Evolutionary conservation across 1,140 invertebrate species (phyloP).

Genomic region (Amyelois transitella): DNA sequence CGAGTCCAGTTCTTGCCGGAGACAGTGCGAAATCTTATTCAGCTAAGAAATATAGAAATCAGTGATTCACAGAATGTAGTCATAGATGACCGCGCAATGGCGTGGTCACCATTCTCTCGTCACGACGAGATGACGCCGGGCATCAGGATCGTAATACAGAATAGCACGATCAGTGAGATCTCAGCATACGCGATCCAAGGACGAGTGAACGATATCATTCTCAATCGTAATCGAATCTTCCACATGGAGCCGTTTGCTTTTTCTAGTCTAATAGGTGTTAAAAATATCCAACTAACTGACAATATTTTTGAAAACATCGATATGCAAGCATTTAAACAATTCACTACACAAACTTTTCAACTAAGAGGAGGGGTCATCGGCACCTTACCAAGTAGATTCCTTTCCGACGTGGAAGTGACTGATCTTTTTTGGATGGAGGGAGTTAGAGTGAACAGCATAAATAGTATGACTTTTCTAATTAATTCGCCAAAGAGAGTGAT

Average conservation of each 20-base stretch:
- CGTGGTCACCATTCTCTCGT: constrained; percentile 49
- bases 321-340: constrained; percentile 86
- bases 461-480: constrained; percentile 79
- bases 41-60: constrained; percentile 52
- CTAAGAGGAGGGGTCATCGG: constrained; percentile 69
- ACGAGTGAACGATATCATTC: constrained; percentile 79
- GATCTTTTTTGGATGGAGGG: constrained; percentile 79
- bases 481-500: constrained; percentile 75
- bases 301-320: constrained; percentile 77
- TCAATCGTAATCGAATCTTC: constrained; percentile 77
- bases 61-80: constrained; percentile 41
- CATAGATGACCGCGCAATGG: constrained; percentile 50
- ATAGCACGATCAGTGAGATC: constrained; percentile 75
- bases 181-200: constrained; percentile 82
- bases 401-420: constrained; percentile 83
- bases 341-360: constrained; percentile 78
- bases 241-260: constrained; percentile 82
- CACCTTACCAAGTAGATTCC: constrained; percentile 79
- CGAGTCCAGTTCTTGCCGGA: constrained; percentile 71
- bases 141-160: constrained; percentile 49
- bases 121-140: constrained; percentile 53
- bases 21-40: constrained; percentile 50
- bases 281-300: constrained; percentile 73
- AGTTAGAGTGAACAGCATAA: constrained; percentile 75
- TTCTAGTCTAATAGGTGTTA: constrained; percentile 77